These are phyloP conservation scores for Danionella dracula DNA, from an alignment of 2,797 vertebrate species.

Conservation along the genomic window DNA sequence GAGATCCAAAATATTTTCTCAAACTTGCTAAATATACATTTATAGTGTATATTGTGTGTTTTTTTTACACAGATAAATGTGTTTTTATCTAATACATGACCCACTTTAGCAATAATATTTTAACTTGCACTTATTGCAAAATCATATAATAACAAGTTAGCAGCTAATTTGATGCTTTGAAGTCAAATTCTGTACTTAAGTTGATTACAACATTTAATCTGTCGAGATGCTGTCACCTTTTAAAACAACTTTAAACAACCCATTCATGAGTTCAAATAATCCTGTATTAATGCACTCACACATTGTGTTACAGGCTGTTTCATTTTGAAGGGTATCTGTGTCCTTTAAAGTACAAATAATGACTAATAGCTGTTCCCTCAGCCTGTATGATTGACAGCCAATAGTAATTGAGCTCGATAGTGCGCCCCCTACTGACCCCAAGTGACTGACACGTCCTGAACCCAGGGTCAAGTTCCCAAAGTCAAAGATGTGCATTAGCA, in stretches of 20 bases:
- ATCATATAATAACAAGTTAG: no score
- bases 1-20: no score
- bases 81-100: no score
- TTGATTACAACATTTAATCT: background rate
- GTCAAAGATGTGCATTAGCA: slow-evolving; percentile 32
- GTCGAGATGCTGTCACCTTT: background rate
- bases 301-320: slow-evolving; percentile 14
- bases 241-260: background rate
- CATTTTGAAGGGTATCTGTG: slow-evolving; percentile 29
- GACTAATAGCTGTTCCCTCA: slow-evolving; percentile 1
- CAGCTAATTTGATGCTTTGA: background rate
- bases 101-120: no score
- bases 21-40: no score
- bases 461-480: slow-evolving; percentile 36
- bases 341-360: slow-evolving; percentile 30
- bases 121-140: no score
- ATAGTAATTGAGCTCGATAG: slow-evolving; percentile 31
- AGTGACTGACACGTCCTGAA: slow-evolving; percentile 43
- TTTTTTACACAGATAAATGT: no score
- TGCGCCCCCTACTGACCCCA: slow-evolving; percentile 40
- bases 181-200: background rate
- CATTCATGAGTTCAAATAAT: background rate
- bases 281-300: background rate
- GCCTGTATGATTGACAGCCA: slow-evolving; percentile 31
- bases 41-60: no score